Conservation (phyloP, 2,888 invertebrate species). For the Alentia gelatinosa region DNA sequence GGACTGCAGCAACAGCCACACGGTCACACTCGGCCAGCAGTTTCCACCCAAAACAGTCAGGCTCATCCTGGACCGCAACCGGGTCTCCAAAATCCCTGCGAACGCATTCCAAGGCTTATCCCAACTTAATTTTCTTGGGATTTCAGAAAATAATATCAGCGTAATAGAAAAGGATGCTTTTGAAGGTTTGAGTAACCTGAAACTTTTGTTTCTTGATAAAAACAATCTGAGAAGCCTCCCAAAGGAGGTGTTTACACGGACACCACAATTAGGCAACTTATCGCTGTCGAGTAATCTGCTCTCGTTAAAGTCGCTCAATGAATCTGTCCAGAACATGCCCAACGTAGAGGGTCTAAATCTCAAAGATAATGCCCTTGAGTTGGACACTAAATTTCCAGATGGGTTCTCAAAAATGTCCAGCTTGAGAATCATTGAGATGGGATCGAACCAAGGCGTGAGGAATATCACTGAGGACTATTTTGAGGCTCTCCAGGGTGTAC, state of each 20-base stretch:
- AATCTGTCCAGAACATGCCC: neutral
- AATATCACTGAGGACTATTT: conserved; percentile 47
- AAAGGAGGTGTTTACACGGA: neutral
- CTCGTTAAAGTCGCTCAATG: conserved; percentile 5
- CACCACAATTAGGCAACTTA: conserved; percentile 25
- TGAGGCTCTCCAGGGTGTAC: neutral
- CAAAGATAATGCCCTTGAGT: conserved; percentile 2
- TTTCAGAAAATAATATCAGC: conserved; percentile 45
- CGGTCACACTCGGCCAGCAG: conserved; percentile 14
- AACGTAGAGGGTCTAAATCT: conserved; percentile 39
- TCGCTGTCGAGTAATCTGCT: conserved; percentile 11
- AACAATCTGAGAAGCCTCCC: conserved; percentile 13
- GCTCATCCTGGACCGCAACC: conserved; percentile 36
- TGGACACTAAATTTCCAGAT: neutral
- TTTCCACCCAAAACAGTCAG: neutral
- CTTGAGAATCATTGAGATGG: conserved; percentile 24
- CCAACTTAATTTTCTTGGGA: neutral
- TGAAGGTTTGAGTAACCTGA: neutral
- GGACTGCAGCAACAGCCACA: conserved; percentile 16
- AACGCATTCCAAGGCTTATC: conserved; percentile 29
- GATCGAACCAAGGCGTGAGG: neutral
- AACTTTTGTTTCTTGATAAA: conserved; percentile 14
- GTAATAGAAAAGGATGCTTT: conserved; percentile 31
- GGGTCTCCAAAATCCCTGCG: neutral
- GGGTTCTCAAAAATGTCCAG: conserved; percentile 46